Evolutionary conservation across 2,113 vertebrate species (phyloP), one percentile per base, ranked within the genome.

Genomic region (Aythya baeri): DNA sequence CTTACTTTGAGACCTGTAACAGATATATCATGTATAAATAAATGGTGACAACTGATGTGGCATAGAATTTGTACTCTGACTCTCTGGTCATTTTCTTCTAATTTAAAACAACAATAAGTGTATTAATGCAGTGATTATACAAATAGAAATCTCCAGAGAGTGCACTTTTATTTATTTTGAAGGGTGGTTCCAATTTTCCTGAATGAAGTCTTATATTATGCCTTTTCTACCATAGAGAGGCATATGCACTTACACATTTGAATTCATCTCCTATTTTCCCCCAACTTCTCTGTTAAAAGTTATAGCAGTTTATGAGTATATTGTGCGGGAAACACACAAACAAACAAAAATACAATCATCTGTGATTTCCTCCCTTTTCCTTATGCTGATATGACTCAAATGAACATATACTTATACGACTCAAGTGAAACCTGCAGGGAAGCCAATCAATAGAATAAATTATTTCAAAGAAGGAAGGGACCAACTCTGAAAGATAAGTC

Each of bases 161-260:
- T 29, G 3, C 0, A 5, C 9, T 41, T 50, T 55, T 72, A 14
- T 63, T 78, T 62, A 67, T 59, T 62, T 66, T 32, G 34, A 65
- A 82, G 2, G 2, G 1, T 0, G 0, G 66, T 78, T 84, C 7
- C n/a, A 59, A 14, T n/a, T 82, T 79, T 16, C 6, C 11, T 34
- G 18, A 50, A 75, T 49, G 13, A 77, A 91, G 58, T 4, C 77
- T 15, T 57, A 31, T 52, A 41, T 58, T 73, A 32, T 27, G 17
- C 6, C 8, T 52, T 55, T 84, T 32, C 32, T 65, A 11, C 18
- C 13, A 41, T 1, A n/a, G 8, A 49, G 13, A 57, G 4, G 1
- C 44, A 22, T 38, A 13, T 14, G 3, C 0, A 17, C 5, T 13
- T n/a, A 67, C 6, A 13, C 0, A 0, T 57, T 72, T 31, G 5